phyloP scores from a whole-genome alignment of 2,888 invertebrate genomes.

The Amiota mariae region DNA sequence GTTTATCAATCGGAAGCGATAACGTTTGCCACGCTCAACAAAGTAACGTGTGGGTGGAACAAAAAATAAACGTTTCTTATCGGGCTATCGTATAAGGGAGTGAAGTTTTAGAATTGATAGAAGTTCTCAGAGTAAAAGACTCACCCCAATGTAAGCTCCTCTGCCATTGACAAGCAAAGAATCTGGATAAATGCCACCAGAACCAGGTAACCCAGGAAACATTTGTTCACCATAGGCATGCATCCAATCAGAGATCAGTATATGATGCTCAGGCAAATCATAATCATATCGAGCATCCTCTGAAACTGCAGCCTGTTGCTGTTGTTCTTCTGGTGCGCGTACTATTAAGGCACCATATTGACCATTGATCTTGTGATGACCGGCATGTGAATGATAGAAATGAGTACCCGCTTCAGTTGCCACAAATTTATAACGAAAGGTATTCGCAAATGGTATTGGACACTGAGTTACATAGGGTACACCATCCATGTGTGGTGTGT shows the following conservation, averaged over 20 bases:
- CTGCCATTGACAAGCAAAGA: slow-evolving; percentile 66
- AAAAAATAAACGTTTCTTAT: not conserved
- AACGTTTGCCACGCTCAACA: slow-evolving; percentile 60
- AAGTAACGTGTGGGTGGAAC: slow-evolving; percentile 59
- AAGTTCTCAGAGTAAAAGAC: not conserved
- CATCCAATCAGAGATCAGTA: slow-evolving; percentile 86
- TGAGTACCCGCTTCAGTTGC: slow-evolving; percentile 85
- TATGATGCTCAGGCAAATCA: slow-evolving; percentile 81
- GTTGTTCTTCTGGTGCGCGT: slow-evolving; percentile 77
- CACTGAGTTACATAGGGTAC: slow-evolving; percentile 89
- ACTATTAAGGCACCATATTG: slow-evolving; percentile 85
- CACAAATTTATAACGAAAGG: slow-evolving; percentile 80
- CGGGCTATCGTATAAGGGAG: not conserved
- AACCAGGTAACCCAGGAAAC: slow-evolving; percentile 58
- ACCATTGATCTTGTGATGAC: slow-evolving; percentile 85
- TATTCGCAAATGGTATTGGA: slow-evolving; percentile 82
- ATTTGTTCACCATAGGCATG: slow-evolving; percentile 75
- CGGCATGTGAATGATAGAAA: slow-evolving; percentile 82
- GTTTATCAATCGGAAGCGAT: slow-evolving; percentile 71
- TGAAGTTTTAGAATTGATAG: not conserved
- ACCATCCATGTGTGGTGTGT: slow-evolving; percentile 88
- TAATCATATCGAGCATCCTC: slow-evolving; percentile 79
- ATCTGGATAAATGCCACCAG: slow-evolving; percentile 54
- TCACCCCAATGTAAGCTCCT: slow-evolving; percentile 56
- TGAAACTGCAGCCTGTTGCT: slow-evolving; percentile 68